These are phyloP conservation scores for Oenanthe oenanthe DNA, from an alignment of 2,113 vertebrate species.

Conservation along the genomic window DNA sequence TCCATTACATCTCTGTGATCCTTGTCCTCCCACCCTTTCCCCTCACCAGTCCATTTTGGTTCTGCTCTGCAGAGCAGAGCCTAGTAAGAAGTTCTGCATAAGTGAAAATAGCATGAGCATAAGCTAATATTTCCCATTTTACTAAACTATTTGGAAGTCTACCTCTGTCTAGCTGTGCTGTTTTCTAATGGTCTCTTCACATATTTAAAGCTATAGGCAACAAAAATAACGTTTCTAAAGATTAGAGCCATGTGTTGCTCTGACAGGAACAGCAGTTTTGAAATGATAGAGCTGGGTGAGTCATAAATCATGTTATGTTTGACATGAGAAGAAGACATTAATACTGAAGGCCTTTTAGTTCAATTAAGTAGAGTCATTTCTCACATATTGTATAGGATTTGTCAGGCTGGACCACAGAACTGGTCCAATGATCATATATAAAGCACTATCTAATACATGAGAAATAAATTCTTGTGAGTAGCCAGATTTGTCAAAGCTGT, in stretches of 20 bases:
- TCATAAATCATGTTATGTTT: conserved; percentile 10
- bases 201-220: background rate
- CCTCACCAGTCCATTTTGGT: background rate
- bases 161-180: background rate
- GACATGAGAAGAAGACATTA: conserved; percentile 18
- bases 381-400: background rate
- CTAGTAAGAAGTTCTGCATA: background rate
- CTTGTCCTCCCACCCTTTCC: background rate
- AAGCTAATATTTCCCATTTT: background rate
- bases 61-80: background rate
- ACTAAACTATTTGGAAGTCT: background rate
- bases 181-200: background rate
- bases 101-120: background rate
- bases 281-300: conserved; percentile 23
- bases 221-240: background rate
- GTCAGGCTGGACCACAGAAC: background rate
- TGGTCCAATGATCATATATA: background rate
- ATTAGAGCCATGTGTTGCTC: background rate
- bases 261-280: conserved; percentile 2
- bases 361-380: conserved; percentile 25
- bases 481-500: background rate
- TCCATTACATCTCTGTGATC: background rate
- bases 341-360: conserved; percentile 46
- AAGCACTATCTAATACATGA: background rate
- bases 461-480: background rate